Evolutionary conservation across 37 sponge, comb jelly and placozoan species (phyloP).

Genomic region (Aplysina aerophoba): DNA sequence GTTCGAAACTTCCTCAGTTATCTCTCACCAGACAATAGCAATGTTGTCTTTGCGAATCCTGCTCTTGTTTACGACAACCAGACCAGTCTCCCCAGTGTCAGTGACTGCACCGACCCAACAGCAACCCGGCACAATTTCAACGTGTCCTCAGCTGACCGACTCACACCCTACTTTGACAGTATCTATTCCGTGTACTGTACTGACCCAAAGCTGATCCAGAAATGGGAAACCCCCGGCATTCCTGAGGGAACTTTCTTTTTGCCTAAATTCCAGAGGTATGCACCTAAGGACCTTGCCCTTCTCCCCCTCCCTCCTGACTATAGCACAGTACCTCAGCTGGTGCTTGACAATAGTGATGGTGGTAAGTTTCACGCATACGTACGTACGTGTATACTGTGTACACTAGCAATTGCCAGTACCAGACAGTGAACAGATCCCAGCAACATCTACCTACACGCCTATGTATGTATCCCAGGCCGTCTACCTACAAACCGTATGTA

Average conservation of each 20-base stretch:
- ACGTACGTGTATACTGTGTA: too few relatives aligned
- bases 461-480: too few relatives aligned
- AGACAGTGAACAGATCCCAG: too few relatives aligned
- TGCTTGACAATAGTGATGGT: not conserved
- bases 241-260: not conserved
- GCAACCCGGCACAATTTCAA: conserved; percentile 7
- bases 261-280: not conserved
- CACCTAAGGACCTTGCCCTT: not conserved
- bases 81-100: not conserved
- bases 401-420: too few relatives aligned
- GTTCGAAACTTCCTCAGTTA: not conserved
- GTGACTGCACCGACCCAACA: not conserved
- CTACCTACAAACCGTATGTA: too few relatives aligned
- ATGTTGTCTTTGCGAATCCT: conserved; percentile 58
- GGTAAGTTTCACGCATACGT: too few relatives aligned
- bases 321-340: not conserved
- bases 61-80: not conserved
- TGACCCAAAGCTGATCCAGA: not conserved
- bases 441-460: too few relatives aligned
- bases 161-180: conserved; percentile 55
- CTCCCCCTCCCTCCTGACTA: not conserved
- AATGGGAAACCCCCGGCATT: not conserved
- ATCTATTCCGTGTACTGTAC: conserved; percentile 8
- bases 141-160: conserved; percentile 22
- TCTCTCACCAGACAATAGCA: conserved; percentile 52